A percentile compares a stretch with the other conserved stretches of the same genome.
Evolutionary conservation across 2,797 vertebrate species (phyloP).

Genomic region (Amblyraja radiata): DNA sequence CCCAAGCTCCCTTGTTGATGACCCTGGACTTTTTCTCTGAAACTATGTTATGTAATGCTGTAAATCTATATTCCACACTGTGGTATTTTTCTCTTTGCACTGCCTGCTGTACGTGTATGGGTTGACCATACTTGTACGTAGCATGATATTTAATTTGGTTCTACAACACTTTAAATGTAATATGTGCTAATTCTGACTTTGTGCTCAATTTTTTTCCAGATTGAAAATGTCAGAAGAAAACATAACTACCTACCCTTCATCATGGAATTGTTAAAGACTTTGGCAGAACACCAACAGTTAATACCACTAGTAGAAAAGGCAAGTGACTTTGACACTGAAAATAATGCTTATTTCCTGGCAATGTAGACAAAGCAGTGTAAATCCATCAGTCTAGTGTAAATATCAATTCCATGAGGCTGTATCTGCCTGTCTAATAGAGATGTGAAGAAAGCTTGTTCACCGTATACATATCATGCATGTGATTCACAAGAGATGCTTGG

Average conservation of each 20-base stretch:
- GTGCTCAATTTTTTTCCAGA: constrained; percentile 57
- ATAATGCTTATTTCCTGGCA: constrained; percentile 37
- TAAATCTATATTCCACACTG: too few species aligned
- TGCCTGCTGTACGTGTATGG: too few species aligned
- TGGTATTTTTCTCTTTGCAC: too few species aligned
- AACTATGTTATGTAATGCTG: too few species aligned
- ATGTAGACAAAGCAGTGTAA: constrained; percentile 35
- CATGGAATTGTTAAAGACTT: constrained; percentile 93
- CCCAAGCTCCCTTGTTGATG: too few species aligned
- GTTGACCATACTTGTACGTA: too few species aligned
- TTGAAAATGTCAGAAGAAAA: constrained; percentile 96
- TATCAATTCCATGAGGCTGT: background rate
- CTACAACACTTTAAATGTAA: background rate
- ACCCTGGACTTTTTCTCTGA: too few species aligned
- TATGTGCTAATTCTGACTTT: constrained; percentile 14
- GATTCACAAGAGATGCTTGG: background rate
- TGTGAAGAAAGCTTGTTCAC: background rate
- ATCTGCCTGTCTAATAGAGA: background rate
- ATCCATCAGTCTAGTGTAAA: background rate
- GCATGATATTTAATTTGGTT: background rate
- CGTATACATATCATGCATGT: background rate
- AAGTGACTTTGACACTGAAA: constrained; percentile 40
- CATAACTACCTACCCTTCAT: constrained; percentile 97
- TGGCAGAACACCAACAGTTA: constrained; percentile 94
- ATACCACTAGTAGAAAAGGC: constrained; percentile 97